These are phyloP conservation scores for Sebastes steindachneri DNA, from an alignment of 2,797 vertebrate genomes.

Conservation along the genomic window DNA sequence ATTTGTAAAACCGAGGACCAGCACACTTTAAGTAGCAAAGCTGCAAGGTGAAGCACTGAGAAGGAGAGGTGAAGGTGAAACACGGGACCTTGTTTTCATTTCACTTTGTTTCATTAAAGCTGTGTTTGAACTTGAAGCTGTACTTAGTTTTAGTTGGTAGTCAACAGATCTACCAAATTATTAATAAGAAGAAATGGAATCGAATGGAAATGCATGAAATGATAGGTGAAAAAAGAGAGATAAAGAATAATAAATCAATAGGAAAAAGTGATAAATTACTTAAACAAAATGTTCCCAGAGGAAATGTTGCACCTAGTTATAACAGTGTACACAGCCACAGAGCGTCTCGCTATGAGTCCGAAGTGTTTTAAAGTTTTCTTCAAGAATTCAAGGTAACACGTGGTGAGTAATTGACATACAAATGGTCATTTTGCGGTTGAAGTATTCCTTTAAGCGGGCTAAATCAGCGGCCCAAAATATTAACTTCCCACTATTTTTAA, in stretches of 20 bases:
- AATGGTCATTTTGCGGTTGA: too few relatives aligned
- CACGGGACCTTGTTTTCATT: background rate
- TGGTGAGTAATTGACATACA: too few relatives aligned
- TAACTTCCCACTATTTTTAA: background rate
- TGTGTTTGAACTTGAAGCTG: background rate
- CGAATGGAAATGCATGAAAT: background rate
- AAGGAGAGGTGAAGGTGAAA: background rate
- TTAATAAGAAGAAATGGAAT: background rate
- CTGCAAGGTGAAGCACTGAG: background rate
- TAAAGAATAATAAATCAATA: background rate
- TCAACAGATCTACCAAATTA: background rate
- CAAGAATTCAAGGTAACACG: too few relatives aligned
- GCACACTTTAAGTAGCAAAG: background rate
- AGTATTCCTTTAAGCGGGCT: background rate
- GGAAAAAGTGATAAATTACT: background rate
- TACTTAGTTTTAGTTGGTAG: background rate
- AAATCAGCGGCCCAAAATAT: background rate
- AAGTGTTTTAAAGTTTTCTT: too few relatives aligned
- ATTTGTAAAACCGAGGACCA: background rate
- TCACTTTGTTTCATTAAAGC: background rate
- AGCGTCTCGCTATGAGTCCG: background rate
- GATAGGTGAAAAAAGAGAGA: background rate
- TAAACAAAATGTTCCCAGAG: background rate
- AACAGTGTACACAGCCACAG: background rate
- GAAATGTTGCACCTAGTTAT: background rate